These are phyloP conservation scores for Tachystola acroxantha DNA, from an alignment of 2,888 invertebrate genomes.

Conservation along the genomic window DNA sequence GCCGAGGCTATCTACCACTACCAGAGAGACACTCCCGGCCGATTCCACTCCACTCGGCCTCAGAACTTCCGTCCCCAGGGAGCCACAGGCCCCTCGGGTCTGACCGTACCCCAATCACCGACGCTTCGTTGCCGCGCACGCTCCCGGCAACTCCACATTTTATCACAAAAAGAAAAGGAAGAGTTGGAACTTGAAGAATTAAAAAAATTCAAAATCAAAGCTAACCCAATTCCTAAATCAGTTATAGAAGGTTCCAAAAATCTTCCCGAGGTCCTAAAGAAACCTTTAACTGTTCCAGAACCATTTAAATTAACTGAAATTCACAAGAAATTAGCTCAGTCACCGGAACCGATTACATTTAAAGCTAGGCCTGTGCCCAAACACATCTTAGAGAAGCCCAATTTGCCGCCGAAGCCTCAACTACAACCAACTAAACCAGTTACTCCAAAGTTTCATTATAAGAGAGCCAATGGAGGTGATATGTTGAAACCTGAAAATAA, in stretches of 20 bases:
- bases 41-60: slow-evolving; percentile 63
- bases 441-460: slow-evolving; percentile 56
- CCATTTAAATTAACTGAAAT: slow-evolving; percentile 82
- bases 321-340: slow-evolving; percentile 38
- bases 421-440: slow-evolving; percentile 43
- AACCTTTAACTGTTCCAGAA: slow-evolving; percentile 77
- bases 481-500: slow-evolving; percentile 26
- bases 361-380: slow-evolving; percentile 82
- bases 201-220: slow-evolving; percentile 82
- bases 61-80: slow-evolving; percentile 39
- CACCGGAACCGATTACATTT: slow-evolving; percentile 50
- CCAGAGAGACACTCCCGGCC: slow-evolving; percentile 77
- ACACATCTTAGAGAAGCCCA: slow-evolving; percentile 62
- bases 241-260: slow-evolving; percentile 72
- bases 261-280: slow-evolving; percentile 71
- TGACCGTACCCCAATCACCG: slow-evolving; percentile 75
- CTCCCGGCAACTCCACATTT: slow-evolving; percentile 65
- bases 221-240: slow-evolving; percentile 80
- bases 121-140: slow-evolving; percentile 75
- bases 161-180: slow-evolving; percentile 80
- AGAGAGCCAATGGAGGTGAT: slow-evolving; percentile 38
- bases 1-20: slow-evolving; percentile 78
- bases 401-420: slow-evolving; percentile 44
- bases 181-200: slow-evolving; percentile 80
- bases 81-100: slow-evolving; percentile 29